phyloP scores from a whole-genome alignment of 2,113 vertebrate species.

The Thomomys bottae region DNA sequence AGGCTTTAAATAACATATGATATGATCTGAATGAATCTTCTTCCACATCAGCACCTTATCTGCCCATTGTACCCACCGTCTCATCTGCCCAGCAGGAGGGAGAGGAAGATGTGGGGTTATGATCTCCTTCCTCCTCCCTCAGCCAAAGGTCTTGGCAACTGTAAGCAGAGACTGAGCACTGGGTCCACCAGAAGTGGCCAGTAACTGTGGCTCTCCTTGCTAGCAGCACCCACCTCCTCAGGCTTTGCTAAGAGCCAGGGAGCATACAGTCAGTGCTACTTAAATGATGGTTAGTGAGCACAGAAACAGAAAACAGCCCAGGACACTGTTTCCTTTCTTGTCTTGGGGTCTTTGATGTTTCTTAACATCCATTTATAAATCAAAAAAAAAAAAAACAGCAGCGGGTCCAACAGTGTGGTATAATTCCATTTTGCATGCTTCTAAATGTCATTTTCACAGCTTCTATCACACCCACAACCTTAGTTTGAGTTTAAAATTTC shows the following conservation, averaged over 20 bases:
- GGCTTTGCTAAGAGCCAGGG: not conserved
- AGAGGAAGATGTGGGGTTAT: not conserved
- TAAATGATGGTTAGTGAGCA: not conserved
- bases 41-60: not conserved
- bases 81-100: not conserved
- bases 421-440: not conserved
- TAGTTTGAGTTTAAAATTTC: conserved; percentile 62
- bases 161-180: not conserved
- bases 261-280: not conserved
- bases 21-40: not conserved
- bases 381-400: not conserved
- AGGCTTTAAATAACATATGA: not conserved
- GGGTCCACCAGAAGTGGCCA: not conserved
- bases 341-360: not conserved
- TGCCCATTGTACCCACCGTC: not conserved
- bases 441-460: not conserved
- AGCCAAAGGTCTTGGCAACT: not conserved
- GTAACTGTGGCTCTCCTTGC: not conserved
- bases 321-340: not conserved
- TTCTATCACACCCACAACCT: not conserved
- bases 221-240: accelerated
- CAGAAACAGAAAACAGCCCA: not conserved
- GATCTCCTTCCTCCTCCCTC: too few relatives aligned
- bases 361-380: not conserved
- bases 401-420: not conserved